A percentile compares a stretch with the other conserved stretches of the same genome.
Evolutionary conservation across 2,797 vertebrate species (phyloP).

Genomic region (Dallia pectoralis): DNA sequence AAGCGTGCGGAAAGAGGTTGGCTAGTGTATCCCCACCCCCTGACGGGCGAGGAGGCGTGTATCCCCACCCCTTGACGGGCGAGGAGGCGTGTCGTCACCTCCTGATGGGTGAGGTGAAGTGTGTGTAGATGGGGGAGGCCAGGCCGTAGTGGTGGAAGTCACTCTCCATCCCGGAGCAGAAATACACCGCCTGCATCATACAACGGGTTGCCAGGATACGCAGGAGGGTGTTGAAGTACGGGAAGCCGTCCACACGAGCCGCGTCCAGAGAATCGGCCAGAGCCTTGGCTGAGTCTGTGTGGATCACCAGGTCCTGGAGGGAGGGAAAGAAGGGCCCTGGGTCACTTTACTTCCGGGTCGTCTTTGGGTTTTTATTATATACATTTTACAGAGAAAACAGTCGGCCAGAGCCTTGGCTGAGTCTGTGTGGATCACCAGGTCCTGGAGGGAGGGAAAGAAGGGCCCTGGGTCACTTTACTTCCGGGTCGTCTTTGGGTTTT

Average conservation of each 20-base stretch:
- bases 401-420: slow-evolving; percentile 93
- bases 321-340: not conserved
- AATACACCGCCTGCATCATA: slow-evolving; percentile 99
- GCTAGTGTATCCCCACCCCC: not conserved
- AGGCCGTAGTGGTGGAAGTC: slow-evolving; percentile 98
- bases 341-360: too few species aligned
- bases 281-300: slow-evolving; percentile 90
- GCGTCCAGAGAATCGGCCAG: slow-evolving; percentile 90
- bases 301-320: slow-evolving; percentile 82
- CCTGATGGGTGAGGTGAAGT: slow-evolving; percentile 97
- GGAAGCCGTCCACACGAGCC: slow-evolving; percentile 79
- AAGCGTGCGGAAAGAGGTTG: too few species aligned
- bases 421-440: slow-evolving; percentile 85
- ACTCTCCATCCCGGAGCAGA: slow-evolving; percentile 96
- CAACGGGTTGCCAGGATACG: slow-evolving; percentile 94
- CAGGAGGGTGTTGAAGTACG: slow-evolving; percentile 91
- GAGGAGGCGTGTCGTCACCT: slow-evolving; percentile 72
- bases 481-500: too few species aligned
- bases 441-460: slow-evolving; percentile 57
- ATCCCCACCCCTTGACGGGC: not conserved
- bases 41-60: not conserved
- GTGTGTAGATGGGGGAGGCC: slow-evolving; percentile 95
- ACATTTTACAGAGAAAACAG: too few species aligned
- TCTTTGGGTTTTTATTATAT: too few species aligned
- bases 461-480: not conserved